A percentile compares a stretch with the other conserved stretches of the same genome.
These are phyloP conservation scores for Dolichotis patagonum DNA, from an alignment of 2,113 vertebrate species.

Conservation along the genomic window DNA sequence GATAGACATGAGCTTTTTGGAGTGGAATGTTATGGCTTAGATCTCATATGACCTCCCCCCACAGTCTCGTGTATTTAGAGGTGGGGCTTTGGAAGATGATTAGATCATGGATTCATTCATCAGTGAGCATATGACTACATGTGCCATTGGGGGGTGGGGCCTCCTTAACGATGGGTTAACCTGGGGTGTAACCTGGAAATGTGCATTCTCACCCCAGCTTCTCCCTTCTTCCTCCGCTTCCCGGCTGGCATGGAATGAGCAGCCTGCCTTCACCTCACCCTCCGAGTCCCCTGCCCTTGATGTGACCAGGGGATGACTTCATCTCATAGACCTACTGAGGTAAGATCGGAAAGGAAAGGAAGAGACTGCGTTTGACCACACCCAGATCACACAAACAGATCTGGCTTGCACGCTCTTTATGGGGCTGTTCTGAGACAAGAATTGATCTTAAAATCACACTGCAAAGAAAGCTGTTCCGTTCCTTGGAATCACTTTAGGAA, in stretches of 20 bases:
- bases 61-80: neutral
- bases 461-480: neutral
- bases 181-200: neutral
- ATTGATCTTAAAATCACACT: neutral
- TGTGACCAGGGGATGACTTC: neutral
- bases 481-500: neutral
- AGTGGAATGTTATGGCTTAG: neutral
- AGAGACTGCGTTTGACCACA: neutral
- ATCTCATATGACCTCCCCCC: neutral
- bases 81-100: neutral
- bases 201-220: neutral
- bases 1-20: neutral
- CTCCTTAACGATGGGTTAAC: neutral
- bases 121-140: neutral
- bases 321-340: neutral
- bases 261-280: neutral
- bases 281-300: neutral
- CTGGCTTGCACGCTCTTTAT: neutral
- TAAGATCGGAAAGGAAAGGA: neutral
- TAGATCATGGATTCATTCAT: neutral
- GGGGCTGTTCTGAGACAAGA: neutral
- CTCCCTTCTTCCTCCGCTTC: neutral
- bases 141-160: neutral
- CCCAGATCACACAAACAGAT: neutral
- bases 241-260: neutral